Conservation (phyloP, 2,797 vertebrate genomes). For the Enteromius mattozi region DNA sequence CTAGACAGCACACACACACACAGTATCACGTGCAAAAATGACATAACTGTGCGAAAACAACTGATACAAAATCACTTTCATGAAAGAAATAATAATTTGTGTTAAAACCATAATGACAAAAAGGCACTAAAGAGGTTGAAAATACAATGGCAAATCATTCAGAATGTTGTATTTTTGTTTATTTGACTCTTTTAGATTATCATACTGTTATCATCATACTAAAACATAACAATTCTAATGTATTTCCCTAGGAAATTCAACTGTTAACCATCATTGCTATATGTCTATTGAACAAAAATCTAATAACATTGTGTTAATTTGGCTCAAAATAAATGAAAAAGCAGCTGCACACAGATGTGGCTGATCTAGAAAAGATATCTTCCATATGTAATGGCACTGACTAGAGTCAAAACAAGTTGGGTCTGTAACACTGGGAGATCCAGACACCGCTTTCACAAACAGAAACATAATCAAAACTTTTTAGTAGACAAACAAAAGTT, state of each 20-base stretch:
- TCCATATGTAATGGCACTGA: background rate
- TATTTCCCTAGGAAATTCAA: background rate
- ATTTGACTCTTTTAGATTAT: background rate
- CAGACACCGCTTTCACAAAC: background rate
- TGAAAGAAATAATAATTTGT: background rate
- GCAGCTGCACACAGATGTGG: background rate
- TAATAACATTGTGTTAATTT: background rate
- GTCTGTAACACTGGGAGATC: background rate
- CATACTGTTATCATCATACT: background rate
- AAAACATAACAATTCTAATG: background rate
- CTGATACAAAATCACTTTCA: background rate
- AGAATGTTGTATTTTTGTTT: background rate
- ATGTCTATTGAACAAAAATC: background rate
- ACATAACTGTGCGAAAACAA: background rate
- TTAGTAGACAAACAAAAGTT: slow-evolving; percentile 51
- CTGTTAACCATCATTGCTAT: no score
- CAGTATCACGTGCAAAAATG: no score
- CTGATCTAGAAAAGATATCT: background rate
- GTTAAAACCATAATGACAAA: no score
- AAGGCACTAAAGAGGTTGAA: no score
- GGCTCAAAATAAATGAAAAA: background rate
- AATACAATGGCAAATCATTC: no score
- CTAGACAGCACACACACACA: no score
- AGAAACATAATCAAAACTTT: slow-evolving; percentile 4
- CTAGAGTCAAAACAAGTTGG: background rate